Base-by-base conservation (phyloP, 2,888 invertebrate species). In the Pseudeuparius sepicola region DNA sequence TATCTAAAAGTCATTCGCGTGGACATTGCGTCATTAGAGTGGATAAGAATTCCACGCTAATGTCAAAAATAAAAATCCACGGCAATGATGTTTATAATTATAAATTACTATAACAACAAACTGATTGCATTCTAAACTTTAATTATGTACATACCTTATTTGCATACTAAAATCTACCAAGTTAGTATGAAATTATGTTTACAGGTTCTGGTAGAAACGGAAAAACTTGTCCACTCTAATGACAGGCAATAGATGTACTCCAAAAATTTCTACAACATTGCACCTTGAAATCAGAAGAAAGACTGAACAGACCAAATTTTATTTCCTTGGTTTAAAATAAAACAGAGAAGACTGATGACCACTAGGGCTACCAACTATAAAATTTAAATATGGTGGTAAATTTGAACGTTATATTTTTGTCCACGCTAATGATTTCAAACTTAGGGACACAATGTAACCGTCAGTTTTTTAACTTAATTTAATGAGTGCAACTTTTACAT, bases 11-110 rank as follows among this genome's bases (percentile, higher is more conserved):
- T 5, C 25, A 24, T 24, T 24, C 10, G 25, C 10, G 25, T 24
- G 25, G 25, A 4, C 12, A 9, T 9, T 24, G 25, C 25, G n/a
- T 24, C 25, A 24, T 24, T 24, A 24, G 25, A 4, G 25, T 24
- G 25, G 25, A 5, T 24, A 24, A 6, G 12, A 9, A 5, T 9
- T 4, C 10, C 25, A 24, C 25, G 10, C 25, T 24, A 24, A 24
- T 24, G 25, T 10, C 9, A 12, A 24, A 24, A 24, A 24, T 5
- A 11, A 24, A 24, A 5, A 24, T 5, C 25, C 25, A 24, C 25
- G 10, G 11, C 12, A 24, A 24, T 24, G 25, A 24, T 4, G 4
- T 11, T 11, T 4, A 11, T 10, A 24, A 6, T 11, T 24, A 24
- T 24, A 11, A 11, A 6, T 24, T 5, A 6, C 12, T 11, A 24